A percentile compares a stretch with the other conserved stretches of the same genome.
phyloP scores from a whole-genome alignment of 2,888 invertebrate species.

The Eurytoma adleriae region DNA sequence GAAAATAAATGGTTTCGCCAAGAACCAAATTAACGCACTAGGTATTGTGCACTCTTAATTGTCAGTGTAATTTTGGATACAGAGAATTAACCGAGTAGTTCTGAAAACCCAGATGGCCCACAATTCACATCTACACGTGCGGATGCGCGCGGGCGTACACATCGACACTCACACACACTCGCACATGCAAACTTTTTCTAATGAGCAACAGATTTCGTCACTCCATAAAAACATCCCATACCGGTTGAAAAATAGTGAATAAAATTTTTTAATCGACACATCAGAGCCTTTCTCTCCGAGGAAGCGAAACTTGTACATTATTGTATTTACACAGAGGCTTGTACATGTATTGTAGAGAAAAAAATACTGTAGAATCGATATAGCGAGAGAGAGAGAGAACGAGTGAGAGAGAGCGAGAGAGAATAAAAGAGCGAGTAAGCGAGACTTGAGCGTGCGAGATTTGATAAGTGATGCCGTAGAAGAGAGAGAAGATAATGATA shows the following conservation, averaged over 20 bases:
- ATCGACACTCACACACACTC: too few relatives aligned
- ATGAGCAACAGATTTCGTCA: background rate
- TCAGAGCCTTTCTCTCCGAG: too few relatives aligned
- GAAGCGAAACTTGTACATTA: slow-evolving; percentile 69
- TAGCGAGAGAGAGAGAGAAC: slow-evolving; percentile 35
- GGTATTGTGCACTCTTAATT: too few relatives aligned
- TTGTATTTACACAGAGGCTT: slow-evolving; percentile 71
- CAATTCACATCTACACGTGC: too few relatives aligned
- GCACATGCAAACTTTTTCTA: too few relatives aligned
- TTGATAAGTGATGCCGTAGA: slow-evolving; percentile 7
- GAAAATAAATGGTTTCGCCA: too few relatives aligned
- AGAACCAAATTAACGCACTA: too few relatives aligned
- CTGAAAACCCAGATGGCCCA: too few relatives aligned
- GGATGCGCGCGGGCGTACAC: too few relatives aligned
- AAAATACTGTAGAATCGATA: slow-evolving; percentile 53
- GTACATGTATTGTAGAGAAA: slow-evolving; percentile 65
- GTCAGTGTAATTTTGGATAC: too few relatives aligned
- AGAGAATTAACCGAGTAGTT: too few relatives aligned
- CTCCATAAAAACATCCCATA: slow-evolving; percentile 6
- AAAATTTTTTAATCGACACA: too few relatives aligned
- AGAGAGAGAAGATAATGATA: slow-evolving; percentile 3
- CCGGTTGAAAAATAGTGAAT: background rate
- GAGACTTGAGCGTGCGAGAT: slow-evolving; percentile 15
- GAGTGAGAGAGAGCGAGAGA: slow-evolving; percentile 21
- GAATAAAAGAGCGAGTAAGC: slow-evolving; percentile 48